Evolutionary conservation across 1,140 invertebrate species (phyloP).

Genomic region (Bathynomus jamesi): DNA sequence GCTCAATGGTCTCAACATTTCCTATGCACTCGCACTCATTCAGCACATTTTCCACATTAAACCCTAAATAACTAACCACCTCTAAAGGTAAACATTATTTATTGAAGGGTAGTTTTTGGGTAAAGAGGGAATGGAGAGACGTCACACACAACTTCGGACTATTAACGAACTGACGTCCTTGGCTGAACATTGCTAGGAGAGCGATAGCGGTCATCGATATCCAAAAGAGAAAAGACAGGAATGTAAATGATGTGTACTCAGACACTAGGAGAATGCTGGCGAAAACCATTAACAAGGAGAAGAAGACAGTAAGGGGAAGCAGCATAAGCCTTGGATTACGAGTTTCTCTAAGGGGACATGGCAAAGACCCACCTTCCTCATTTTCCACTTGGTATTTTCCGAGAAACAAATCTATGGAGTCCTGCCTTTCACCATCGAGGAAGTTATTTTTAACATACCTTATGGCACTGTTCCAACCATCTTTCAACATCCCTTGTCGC

Average conservation of each 20-base stretch:
- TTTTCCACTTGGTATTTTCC: conserved; percentile 79
- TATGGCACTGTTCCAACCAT: conserved; percentile 82
- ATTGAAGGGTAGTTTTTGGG: not conserved
- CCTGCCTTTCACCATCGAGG: conserved; percentile 90
- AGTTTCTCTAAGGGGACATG: conserved; percentile 67
- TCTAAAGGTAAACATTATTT: not conserved
- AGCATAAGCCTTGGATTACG: conserved; percentile 54
- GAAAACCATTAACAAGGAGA: conserved; percentile 81
- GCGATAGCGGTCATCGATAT: conserved; percentile 71
- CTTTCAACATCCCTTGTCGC: conserved; percentile 68
- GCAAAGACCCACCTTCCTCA: conserved; percentile 61
- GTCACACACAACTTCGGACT: conserved; percentile 53
- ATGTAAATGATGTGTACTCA: conserved; percentile 72
- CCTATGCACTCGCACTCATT: not conserved
- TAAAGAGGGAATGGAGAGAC: not conserved
- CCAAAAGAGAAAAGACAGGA: conserved; percentile 89
- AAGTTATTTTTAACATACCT: conserved; percentile 99
- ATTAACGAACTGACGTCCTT: conserved; percentile 68
- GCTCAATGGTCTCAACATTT: too few species aligned
- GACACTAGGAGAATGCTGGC: conserved; percentile 70
- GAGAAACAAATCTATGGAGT: conserved; percentile 87
- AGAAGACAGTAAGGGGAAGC: conserved; percentile 75
- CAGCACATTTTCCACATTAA: not conserved
- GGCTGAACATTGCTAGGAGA: conserved; percentile 72
- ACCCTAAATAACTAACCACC: not conserved